These are phyloP conservation scores for Pseudolycoriella hygida DNA, from an alignment of 2,888 invertebrate species.

Conservation along the genomic window DNA sequence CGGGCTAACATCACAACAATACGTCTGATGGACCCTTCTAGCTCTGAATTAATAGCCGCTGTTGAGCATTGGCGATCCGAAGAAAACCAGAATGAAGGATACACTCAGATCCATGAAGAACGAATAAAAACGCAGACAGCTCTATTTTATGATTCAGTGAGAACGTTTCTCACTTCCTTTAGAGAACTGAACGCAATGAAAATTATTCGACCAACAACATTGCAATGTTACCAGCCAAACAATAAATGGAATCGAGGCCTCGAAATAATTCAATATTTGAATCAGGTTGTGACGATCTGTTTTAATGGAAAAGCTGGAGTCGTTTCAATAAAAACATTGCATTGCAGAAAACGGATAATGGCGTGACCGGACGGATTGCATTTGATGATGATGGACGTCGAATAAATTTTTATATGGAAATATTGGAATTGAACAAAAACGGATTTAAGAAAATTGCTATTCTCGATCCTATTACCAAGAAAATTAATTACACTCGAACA, in stretches of 20 bases:
- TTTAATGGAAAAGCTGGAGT: background rate
- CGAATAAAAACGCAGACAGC: conserved; percentile 40
- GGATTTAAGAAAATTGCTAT: conserved; percentile 27
- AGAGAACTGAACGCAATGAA: conserved; percentile 7
- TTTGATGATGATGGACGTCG: conserved; percentile 41
- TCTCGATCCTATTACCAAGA: conserved; percentile 16
- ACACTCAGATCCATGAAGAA: conserved; percentile 17
- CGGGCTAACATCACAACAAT: conserved; percentile 25
- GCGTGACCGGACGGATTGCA: conserved; percentile 22
- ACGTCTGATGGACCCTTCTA: conserved; percentile 25
- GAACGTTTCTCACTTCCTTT: conserved; percentile 41
- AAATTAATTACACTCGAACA: conserved; percentile 31
- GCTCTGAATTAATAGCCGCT: conserved; percentile 23
- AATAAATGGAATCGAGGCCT: background rate
- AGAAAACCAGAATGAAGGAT: conserved; percentile 20
- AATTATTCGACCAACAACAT: background rate
- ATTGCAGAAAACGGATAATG: conserved; percentile 21
- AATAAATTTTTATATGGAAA: conserved; percentile 43
- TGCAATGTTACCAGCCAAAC: background rate
- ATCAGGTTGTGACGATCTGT: background rate
- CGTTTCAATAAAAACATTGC: background rate
- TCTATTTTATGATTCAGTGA: conserved; percentile 50
- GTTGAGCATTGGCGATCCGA: conserved; percentile 27
- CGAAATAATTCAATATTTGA: background rate
- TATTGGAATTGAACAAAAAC: conserved; percentile 43